Evolutionary conservation across 2,797 vertebrate species (phyloP).

Genomic region (Sebastes vulpes): DNA sequence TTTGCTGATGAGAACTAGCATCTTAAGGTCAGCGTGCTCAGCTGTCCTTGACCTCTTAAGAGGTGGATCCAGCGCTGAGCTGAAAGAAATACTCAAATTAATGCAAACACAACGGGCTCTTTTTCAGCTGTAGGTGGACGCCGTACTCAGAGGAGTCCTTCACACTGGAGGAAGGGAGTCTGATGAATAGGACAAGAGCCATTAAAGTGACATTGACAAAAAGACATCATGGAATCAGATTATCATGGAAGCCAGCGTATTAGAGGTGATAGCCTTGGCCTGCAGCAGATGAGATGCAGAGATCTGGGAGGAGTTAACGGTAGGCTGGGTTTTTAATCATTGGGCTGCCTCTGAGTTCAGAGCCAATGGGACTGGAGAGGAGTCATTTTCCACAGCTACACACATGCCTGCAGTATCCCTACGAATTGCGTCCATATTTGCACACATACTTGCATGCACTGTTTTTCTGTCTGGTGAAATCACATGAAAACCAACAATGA

Average conservation of each 20-base stretch:
- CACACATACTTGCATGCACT: no score
- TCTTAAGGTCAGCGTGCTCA: neutral
- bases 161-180: conserved; percentile 11
- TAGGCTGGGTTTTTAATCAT: conserved; percentile 40
- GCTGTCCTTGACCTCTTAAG: conserved; percentile 4
- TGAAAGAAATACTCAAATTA: conserved; percentile 22
- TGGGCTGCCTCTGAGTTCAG: neutral
- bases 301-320: conserved; percentile 33
- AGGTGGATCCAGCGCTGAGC: neutral
- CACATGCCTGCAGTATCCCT: neutral
- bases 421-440: neutral
- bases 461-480: no score
- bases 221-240: conserved; percentile 64
- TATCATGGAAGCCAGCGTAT: conserved; percentile 58
- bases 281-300: conserved; percentile 51
- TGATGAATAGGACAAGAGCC: conserved; percentile 61
- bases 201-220: conserved; percentile 73
- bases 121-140: neutral
- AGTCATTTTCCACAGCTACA: neutral
- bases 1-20: neutral
- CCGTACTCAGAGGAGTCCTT: conserved; percentile 6
- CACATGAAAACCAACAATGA: neutral
- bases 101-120: neutral
- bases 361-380: neutral
- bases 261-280: conserved; percentile 51